phyloP scores from a whole-genome alignment of 2,113 vertebrate genomes.

The Malurus alboscapulatus region DNA sequence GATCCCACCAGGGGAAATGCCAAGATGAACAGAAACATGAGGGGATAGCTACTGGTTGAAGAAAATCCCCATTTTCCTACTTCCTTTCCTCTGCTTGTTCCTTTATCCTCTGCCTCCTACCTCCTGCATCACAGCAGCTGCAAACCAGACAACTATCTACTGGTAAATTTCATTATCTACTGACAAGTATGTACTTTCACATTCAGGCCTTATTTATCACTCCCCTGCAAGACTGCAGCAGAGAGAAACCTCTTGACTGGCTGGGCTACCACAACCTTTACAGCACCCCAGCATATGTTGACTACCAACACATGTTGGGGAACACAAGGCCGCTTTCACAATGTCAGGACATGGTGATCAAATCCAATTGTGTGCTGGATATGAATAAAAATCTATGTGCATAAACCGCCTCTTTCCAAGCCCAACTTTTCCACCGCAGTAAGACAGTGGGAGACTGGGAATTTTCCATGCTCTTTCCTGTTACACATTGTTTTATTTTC shows the following conservation, averaged over 20 bases:
- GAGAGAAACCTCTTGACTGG: neutral
- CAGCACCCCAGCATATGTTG: neutral
- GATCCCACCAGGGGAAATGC: neutral
- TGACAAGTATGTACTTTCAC: neutral
- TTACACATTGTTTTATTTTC: neutral
- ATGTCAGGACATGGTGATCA: neutral
- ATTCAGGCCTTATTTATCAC: neutral
- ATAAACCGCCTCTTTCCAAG: neutral
- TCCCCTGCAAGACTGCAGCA: neutral
- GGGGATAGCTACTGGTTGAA: neutral
- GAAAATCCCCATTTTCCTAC: neutral
- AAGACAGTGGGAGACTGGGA: neutral
- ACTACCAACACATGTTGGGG: neutral
- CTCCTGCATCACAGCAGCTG: neutral
- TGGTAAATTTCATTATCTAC: neutral
- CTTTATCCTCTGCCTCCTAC: neutral
- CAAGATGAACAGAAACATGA: neutral
- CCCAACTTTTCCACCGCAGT: neutral
- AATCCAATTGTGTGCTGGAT: neutral
- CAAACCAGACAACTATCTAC: neutral
- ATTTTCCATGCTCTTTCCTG: constrained; percentile 8
- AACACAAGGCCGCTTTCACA: neutral
- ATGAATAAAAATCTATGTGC: neutral
- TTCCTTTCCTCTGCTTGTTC: neutral
- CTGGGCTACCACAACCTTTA: neutral